These are phyloP conservation scores for Sphenodon punctatus DNA, from an alignment of 2,797 vertebrate species.

Conservation along the genomic window DNA sequence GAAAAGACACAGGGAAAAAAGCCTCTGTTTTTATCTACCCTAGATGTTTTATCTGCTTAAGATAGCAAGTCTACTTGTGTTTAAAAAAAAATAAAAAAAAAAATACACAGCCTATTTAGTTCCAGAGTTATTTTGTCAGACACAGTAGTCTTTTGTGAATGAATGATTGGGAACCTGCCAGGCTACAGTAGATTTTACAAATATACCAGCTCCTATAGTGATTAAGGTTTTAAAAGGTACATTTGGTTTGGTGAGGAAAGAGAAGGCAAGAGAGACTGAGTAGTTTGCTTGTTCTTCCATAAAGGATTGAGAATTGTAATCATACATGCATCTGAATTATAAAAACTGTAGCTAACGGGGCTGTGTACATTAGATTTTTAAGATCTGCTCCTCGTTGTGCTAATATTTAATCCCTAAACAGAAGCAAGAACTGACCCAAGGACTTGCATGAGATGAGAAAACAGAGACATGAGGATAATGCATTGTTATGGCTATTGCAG, in stretches of 20 bases:
- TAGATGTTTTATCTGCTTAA: background rate
- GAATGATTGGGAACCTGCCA: conserved; percentile 3
- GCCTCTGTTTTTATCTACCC: background rate
- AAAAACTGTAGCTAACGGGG: too few species aligned
- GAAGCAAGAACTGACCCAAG: background rate
- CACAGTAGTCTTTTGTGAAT: background rate
- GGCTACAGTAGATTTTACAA: conserved; percentile 13
- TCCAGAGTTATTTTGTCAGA: conserved; percentile 16
- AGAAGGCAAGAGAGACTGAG: background rate
- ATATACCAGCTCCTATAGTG: background rate
- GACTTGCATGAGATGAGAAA: background rate
- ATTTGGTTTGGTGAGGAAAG: background rate
- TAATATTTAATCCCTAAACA: background rate
- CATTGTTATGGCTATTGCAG: fast-evolving
- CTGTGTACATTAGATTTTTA: too few species aligned
- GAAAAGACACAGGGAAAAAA: background rate
- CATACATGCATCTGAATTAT: background rate
- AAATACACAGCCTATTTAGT: background rate
- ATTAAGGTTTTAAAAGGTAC: background rate
- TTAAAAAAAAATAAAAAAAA: background rate
- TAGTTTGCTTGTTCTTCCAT: background rate
- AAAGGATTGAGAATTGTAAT: background rate
- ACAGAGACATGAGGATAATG: background rate
- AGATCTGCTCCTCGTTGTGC: background rate
- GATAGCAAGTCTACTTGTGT: background rate